Evolutionary conservation across 2,113 vertebrate genomes (phyloP), one percentile per base, ranked within the genome.

Genomic region (Pyxicephalus adspersus): DNA sequence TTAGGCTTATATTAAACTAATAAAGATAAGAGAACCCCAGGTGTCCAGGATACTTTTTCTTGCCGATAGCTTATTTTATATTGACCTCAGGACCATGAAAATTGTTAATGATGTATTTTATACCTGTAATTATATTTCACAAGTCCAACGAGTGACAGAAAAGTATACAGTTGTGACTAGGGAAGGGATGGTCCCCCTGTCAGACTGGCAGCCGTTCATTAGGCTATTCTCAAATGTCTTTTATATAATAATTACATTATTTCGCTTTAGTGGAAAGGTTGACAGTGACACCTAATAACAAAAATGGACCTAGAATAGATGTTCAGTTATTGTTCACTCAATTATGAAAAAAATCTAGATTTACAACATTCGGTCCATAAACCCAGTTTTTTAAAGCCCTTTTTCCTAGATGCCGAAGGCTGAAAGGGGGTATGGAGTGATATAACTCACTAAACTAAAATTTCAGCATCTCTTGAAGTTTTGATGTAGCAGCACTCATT

Each of bases 1-100:
- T 18, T 11, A 29, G 54, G 68, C 50, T 71, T 25, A n/a, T 71
- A 52, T 1, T 8, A 86, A 84, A 87, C 87, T 87, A 86, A 83
- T 22, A 57, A 58, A 57, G 52, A 73, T 57, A 73, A 55, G 68
- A 58, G 3, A 34, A n/a, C 70, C 70, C 70, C 70, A 58, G 70
- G 70, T 73, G 70, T 57, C 70, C 70, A 73, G 70, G 22, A 0
- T 6, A 29, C 18, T 72, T 58, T 58, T 34, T 34, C 70, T 58
- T 29, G 28, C 70, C 29, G 34, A 52, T 57, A 28, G 70, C 20
- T 57, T 26, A 57, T 73, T 73, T 73, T 57, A 73, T 73, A 57
- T 73, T 73, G 70, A 73, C 70, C 52, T 73, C 57, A 28, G 70
- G 57, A 73, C 70, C 70, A 73, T 72, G 70, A 73, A 73, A 73